Conservation (phyloP, 37 sponge, comb jelly and placozoan genomes). For the Halichondria panicea region DNA sequence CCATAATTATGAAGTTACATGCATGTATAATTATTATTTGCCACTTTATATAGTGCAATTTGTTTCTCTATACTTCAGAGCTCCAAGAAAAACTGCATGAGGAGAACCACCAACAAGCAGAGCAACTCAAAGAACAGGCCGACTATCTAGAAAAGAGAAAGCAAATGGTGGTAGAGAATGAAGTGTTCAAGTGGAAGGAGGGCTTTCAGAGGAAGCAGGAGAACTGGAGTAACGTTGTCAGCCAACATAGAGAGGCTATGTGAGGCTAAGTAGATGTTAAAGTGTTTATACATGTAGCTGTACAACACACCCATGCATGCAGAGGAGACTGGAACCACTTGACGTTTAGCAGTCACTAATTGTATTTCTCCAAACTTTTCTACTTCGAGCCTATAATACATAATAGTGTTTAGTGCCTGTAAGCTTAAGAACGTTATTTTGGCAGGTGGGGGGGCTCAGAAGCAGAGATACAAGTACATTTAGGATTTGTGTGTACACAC, state of each 20-base stretch:
- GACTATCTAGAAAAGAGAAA: slow-evolving; percentile 17
- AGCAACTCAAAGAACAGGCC: slow-evolving; percentile 32
- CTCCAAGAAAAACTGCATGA: slow-evolving; percentile 8
- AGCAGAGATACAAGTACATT: too few relatives aligned
- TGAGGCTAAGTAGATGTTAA: neutral
- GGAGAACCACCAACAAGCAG: slow-evolving; percentile 27
- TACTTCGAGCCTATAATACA: too few relatives aligned
- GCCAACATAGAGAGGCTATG: slow-evolving; percentile 6
- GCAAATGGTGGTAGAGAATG: neutral
- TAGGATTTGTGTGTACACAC: too few relatives aligned
- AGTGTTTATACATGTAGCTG: neutral
- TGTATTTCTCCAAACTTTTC: neutral
- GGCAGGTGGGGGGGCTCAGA: too few relatives aligned
- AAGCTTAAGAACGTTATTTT: too few relatives aligned
- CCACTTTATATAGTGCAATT: neutral
- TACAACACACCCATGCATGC: neutral
- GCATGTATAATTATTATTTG: neutral
- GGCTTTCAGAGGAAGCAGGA: slow-evolving; percentile 5
- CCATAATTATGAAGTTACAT: neutral
- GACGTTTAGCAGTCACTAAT: neutral
- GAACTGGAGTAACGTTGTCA: slow-evolving; percentile 14
- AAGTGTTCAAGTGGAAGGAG: slow-evolving; percentile 10
- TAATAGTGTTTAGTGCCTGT: too few relatives aligned
- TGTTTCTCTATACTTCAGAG: neutral
- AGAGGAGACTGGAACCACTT: neutral